Conservation (phyloP, 2,888 invertebrate species). For the Anthrax anthrax region DNA sequence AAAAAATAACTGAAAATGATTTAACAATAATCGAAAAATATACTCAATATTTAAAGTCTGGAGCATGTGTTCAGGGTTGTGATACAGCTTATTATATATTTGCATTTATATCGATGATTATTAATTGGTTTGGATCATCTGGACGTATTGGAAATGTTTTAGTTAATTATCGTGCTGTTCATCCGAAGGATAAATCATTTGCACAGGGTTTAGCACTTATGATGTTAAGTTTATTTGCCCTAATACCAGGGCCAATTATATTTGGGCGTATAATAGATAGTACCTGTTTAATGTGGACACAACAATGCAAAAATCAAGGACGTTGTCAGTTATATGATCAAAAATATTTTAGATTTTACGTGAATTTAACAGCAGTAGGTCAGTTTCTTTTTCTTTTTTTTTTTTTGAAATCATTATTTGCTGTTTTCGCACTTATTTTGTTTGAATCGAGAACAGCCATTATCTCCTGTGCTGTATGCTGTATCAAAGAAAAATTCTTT, state of each 20-base stretch:
- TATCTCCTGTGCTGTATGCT: not conserved
- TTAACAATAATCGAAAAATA: not conserved
- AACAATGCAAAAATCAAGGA: conserved; percentile 44
- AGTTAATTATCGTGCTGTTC: conserved; percentile 49
- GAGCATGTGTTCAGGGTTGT: conserved; percentile 37
- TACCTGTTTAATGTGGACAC: conserved; percentile 52
- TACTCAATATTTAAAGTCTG: conserved; percentile 20
- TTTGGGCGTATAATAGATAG: conserved; percentile 49
- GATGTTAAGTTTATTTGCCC: conserved; percentile 45
- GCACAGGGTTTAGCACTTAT: conserved; percentile 48
- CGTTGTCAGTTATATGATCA: conserved; percentile 55
- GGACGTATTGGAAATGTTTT: conserved; percentile 50
- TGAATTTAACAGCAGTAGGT: conserved; percentile 43
- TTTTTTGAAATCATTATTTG: not conserved
- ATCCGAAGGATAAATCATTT: conserved; percentile 46
- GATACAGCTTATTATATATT: conserved; percentile 37
- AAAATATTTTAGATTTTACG: conserved; percentile 39
- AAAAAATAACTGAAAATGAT: not conserved
- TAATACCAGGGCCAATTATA: conserved; percentile 56
- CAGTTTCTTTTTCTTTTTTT: no score
- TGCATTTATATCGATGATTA: conserved; percentile 36
- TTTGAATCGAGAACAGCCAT: no score
- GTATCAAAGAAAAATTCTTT: not conserved
- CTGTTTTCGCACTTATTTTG: no score
- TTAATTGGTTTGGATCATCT: conserved; percentile 47